Base-by-base conservation (phyloP, 2,113 vertebrate genomes). In the Neoarius graeffei region DNA sequence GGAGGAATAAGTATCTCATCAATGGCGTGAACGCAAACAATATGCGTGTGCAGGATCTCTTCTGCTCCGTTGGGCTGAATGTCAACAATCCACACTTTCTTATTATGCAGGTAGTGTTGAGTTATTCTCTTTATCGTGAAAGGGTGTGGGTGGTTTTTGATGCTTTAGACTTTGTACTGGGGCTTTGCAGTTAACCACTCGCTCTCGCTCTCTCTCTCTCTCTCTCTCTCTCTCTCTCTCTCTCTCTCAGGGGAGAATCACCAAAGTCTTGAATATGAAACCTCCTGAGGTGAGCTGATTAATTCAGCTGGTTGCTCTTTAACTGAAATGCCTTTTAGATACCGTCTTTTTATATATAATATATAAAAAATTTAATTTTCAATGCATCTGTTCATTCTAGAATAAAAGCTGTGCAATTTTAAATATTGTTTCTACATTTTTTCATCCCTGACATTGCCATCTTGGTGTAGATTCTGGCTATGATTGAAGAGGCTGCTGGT, bases 71-170 rank as follows among this genome's bases (percentile, higher is more conserved):
- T 62, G 98, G 98, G 25, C 96, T 99, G 90, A 99, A 99, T 42
- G 98, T 99, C 87, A 99, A 99, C 94, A 99, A 99, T 86, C 98
- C 98, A 83, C 97, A 99, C 88, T 99, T 99, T 90, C 97, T 99
- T 60, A 99, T 99, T 88, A 99, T 99, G 98, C 98, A 99, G 98
- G 98, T 99, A 93, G 19, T 50, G 7, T 14, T 81, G 48, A 42
- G 11, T 57, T 42, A 1, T 27, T 20, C 6, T 35, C 8, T 1
- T 25, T 25, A 3, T 62, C 1, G 1, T 60, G 0, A 30, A 57
- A 30, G 25, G 15, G 9, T 25, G 9, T 13, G 9, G 13, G 23
- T 25, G 1, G 8, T 48, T 74, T 74, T 74, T 74, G 30, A 19
- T 50, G 71, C 14, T 42, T 71, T 71, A 13, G 2, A 6, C 10